These are phyloP conservation scores for Xyrauchen texanus DNA, from an alignment of 2,113 vertebrate species.

Conservation along the genomic window DNA sequence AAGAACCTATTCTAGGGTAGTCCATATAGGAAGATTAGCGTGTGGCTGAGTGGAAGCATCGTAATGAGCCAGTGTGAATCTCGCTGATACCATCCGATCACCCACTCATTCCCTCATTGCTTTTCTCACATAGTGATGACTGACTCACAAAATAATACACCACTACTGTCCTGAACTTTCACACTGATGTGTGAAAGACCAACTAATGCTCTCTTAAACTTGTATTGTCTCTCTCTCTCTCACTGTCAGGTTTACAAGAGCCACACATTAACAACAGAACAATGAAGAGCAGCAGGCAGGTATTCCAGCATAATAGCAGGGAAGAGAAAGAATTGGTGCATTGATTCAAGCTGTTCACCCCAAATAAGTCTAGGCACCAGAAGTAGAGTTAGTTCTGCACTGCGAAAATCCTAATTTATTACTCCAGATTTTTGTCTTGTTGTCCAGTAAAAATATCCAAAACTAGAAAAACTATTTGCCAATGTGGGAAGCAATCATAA, in stretches of 20 bases:
- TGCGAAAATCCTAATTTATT: too few relatives aligned
- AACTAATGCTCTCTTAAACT: too few relatives aligned
- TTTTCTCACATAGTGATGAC: not conserved
- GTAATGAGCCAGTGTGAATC: not conserved
- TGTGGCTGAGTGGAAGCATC: too few relatives aligned
- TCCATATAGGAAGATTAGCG: too few relatives aligned
- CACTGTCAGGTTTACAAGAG: not conserved
- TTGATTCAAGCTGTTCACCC: not conserved
- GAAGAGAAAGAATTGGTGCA: slow-evolving; percentile 5
- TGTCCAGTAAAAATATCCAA: too few relatives aligned
- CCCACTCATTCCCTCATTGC: not conserved
- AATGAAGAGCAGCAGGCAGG: not conserved
- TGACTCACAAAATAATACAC: slow-evolving; percentile 1
- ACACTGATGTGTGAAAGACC: too few relatives aligned
- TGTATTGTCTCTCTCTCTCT: too few relatives aligned
- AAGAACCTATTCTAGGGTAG: not conserved
- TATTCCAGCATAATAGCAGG: slow-evolving; percentile 4
- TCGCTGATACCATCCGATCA: not conserved
- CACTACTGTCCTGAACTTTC: not conserved
- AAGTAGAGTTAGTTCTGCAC: slow-evolving; percentile 9
- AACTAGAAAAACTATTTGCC: too few relatives aligned
- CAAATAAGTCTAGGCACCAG: not conserved
- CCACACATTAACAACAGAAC: not conserved
- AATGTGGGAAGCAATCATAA: too few relatives aligned
- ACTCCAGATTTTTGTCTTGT: too few relatives aligned